These are phyloP conservation scores for Dione vanillae DNA, from an alignment of 2,888 invertebrate species.

Conservation along the genomic window DNA sequence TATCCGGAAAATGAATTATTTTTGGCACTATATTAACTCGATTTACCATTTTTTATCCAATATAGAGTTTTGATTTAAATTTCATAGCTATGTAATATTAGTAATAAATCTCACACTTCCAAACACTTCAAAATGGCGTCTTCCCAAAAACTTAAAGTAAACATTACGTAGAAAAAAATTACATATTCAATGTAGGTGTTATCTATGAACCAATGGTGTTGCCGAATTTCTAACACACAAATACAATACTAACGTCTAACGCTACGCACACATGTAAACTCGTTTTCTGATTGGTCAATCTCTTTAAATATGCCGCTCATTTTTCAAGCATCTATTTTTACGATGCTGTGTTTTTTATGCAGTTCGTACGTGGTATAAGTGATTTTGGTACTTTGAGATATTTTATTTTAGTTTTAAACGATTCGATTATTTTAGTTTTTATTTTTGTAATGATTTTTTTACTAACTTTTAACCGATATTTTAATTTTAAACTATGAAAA, in stretches of 20 bases:
- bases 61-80: no score
- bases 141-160: conserved; percentile 2
- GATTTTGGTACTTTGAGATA: conserved; percentile 61
- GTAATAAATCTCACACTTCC: no score
- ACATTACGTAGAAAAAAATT: conserved; percentile 3
- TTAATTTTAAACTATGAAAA: neutral
- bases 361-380: conserved; percentile 51
- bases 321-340: conserved; percentile 82
- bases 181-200: conserved; percentile 15
- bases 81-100: no score
- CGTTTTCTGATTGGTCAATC: conserved; percentile 62
- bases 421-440: neutral
- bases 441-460: neutral
- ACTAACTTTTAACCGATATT: neutral
- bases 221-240: conserved; percentile 43
- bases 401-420: neutral
- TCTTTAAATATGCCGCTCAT: conserved; percentile 70
- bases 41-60: no score
- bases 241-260: conserved; percentile 47
- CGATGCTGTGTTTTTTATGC: conserved; percentile 73
- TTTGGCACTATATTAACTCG: no score
- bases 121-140: neutral
- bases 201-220: conserved; percentile 38
- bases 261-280: conserved; percentile 55
- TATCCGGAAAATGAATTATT: no score